Evolutionary conservation across 2,888 invertebrate species (phyloP).

Genomic region (Agrochola lota): DNA sequence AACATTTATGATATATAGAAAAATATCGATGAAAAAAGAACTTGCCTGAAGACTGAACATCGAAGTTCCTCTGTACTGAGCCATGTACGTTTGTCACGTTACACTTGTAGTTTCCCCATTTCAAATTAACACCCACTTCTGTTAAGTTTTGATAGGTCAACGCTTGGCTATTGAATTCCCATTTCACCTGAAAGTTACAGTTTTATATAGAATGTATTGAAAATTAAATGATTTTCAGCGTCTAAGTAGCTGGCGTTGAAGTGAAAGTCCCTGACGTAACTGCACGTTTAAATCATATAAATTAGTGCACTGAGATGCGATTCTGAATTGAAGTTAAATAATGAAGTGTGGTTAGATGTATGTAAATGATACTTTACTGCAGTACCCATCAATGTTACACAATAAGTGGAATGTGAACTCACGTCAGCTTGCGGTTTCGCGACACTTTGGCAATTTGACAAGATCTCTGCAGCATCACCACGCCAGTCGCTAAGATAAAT

Average conservation of each 20-base stretch:
- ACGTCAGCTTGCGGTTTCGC: conserved; percentile 52
- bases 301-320: not conserved
- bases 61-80: conserved; percentile 38
- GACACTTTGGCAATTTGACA: conserved; percentile 23
- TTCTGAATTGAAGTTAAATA: not conserved
- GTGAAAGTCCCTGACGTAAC: too few species aligned
- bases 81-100: conserved; percentile 61
- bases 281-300: too few species aligned
- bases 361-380: not conserved
- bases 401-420: conserved; percentile 18
- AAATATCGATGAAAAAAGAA: not conserved
- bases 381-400: not conserved
- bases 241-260: too few species aligned
- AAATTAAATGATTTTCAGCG: too few species aligned
- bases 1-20: too few species aligned
- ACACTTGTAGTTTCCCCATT: conserved; percentile 61
- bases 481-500: conserved; percentile 20
- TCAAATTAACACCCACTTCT: conserved; percentile 2
- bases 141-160: conserved; percentile 14
- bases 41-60: conserved; percentile 62
- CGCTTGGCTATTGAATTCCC: conserved; percentile 54
- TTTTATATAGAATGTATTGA: too few species aligned
- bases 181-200: conserved; percentile 47
- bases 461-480: conserved; percentile 16
- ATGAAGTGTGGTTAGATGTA: not conserved